A percentile compares a stretch with the other conserved stretches of the same genome.
Conservation (phyloP, 37 sponge, comb jelly and placozoan species). For the Ianthella basta region DNA sequence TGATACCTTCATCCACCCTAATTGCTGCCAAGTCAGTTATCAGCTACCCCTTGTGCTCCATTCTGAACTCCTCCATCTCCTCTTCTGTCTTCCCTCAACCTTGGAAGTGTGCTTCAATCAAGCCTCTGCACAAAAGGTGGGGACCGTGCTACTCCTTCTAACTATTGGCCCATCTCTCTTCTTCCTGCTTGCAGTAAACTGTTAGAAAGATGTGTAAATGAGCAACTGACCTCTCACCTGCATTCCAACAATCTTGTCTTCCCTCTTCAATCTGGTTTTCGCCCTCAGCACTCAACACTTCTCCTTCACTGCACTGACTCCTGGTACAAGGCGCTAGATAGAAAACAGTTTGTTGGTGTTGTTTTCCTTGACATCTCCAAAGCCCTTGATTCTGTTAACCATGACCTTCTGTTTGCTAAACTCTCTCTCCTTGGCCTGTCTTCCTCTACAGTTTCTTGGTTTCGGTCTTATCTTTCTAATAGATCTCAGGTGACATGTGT, state of each 20-base stretch:
- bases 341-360: slow-evolving; percentile 20
- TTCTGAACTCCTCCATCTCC: too few species aligned
- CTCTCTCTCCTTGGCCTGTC: slow-evolving; percentile 21
- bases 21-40: slow-evolving; percentile 6
- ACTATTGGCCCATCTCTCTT: slow-evolving; percentile 13
- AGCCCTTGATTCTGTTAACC: not conserved
- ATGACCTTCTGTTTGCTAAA: slow-evolving; percentile 1
- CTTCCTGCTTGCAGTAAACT: slow-evolving; percentile 12
- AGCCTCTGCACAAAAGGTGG: slow-evolving; percentile 24
- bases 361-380: slow-evolving; percentile 14
- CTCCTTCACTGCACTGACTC: slow-evolving; percentile 11
- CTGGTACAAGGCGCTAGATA: slow-evolving; percentile 22
- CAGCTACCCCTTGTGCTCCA: slow-evolving; percentile 1
- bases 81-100: not conserved
- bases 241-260: not conserved
- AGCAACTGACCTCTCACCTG: slow-evolving; percentile 2
- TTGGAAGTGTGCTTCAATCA: slow-evolving; percentile 4
- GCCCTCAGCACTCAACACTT: slow-evolving; percentile 21
- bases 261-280: slow-evolving; percentile 4
- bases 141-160: not conserved
- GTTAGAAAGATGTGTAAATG: slow-evolving; percentile 5
- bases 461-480: slow-evolving; percentile 12
- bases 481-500: not conserved
- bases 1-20: not conserved
- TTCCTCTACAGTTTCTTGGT: slow-evolving; percentile 15